Conservation (phyloP, 2,797 vertebrate species). For the Epinephelus malabaricus region DNA sequence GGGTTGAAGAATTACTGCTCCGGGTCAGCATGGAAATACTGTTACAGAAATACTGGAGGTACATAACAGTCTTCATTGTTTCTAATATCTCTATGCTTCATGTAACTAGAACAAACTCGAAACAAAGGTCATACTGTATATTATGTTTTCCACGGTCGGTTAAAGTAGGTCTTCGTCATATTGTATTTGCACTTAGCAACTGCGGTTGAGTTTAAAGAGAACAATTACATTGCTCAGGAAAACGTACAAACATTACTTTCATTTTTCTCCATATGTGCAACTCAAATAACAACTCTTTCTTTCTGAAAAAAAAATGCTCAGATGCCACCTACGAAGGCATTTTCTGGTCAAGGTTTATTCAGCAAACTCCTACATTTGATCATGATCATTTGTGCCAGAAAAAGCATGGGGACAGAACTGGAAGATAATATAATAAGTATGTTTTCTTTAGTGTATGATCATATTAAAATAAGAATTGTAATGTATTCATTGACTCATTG, state of each 20-base stretch:
- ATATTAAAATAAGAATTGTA: too few species aligned
- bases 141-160: neutral
- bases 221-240: neutral
- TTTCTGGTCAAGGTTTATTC: slow-evolving; percentile 1
- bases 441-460: too few species aligned
- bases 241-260: neutral
- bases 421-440: too few species aligned
- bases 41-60: slow-evolving; percentile 33
- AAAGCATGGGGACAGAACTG: neutral
- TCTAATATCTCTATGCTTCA: slow-evolving; percentile 19
- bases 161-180: neutral
- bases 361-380: slow-evolving; percentile 15
- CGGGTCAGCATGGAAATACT: slow-evolving; percentile 10
- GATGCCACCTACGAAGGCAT: neutral
- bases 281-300: neutral
- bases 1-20: slow-evolving; percentile 33
- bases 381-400: neutral
- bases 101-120: slow-evolving; percentile 12
- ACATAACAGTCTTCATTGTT: slow-evolving; percentile 30
- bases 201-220: neutral
- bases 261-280: neutral
- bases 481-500: too few species aligned
- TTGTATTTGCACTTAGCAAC: neutral
- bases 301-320: neutral
- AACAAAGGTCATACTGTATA: neutral